phyloP scores from a whole-genome alignment of 2,888 invertebrate genomes.

The Drosophila emarginata region DNA sequence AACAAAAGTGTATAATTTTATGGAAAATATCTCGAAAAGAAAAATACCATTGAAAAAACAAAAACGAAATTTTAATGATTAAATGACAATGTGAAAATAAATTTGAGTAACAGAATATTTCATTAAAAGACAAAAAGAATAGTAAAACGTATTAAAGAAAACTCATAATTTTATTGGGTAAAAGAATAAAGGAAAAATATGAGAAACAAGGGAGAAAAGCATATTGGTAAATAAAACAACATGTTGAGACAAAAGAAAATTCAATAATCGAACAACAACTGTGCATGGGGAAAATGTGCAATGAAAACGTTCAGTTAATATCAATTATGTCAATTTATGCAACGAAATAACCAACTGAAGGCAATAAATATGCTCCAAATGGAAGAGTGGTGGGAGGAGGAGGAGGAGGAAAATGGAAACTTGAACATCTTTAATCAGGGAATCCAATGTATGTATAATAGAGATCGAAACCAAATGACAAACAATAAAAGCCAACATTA shows the following conservation, averaged over 20 bases:
- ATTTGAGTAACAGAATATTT: conserved; percentile 29
- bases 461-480: conserved; percentile 42
- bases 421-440: neutral
- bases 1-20: conserved; percentile 51
- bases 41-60: conserved; percentile 17
- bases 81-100: conserved; percentile 31
- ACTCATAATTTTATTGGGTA: neutral
- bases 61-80: conserved; percentile 5
- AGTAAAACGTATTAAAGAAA: neutral
- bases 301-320: conserved; percentile 1
- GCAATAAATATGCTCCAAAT: neutral
- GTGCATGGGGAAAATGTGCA: neutral
- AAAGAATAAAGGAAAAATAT: conserved; percentile 2
- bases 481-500: conserved; percentile 64
- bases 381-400: neutral
- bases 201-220: neutral
- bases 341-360: neutral
- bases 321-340: conserved; percentile 4
- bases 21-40: conserved; percentile 50
- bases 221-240: neutral
- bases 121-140: conserved; percentile 20
- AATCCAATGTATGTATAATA: conserved; percentile 19
- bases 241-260: neutral
- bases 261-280: neutral
- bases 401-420: neutral